Evolutionary conservation across 2,888 invertebrate genomes (phyloP).

Genomic region (Apoda limacodes): DNA sequence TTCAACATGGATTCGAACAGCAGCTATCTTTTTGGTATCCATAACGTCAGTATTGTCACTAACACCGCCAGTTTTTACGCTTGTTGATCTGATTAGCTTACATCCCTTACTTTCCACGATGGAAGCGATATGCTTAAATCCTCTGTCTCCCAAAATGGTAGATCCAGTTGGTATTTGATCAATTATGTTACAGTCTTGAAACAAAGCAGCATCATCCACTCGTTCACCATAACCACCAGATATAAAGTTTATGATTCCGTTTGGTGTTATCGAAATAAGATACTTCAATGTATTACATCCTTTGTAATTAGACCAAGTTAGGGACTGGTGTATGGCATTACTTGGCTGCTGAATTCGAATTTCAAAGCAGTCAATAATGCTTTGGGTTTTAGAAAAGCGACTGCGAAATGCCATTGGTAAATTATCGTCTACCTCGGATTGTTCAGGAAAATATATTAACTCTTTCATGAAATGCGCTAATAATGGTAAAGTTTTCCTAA

Average conservation of each 20-base stretch:
- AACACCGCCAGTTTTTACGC: constrained; percentile 1
- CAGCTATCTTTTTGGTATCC: constrained; percentile 7
- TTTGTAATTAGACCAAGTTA: constrained; percentile 25
- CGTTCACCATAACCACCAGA: constrained; percentile 29
- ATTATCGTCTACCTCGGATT: too few species aligned
- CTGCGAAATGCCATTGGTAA: too few species aligned
- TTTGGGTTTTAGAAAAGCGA: too few species aligned
- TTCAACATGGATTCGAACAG: constrained; percentile 5
- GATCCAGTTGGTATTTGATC: constrained; percentile 2
- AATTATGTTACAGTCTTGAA: constrained; percentile 13
- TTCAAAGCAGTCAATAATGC: constrained; percentile 29
- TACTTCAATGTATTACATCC: constrained; percentile 28
- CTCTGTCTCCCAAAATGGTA: constrained; percentile 2
- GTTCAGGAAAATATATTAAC: too few species aligned
- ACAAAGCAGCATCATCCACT: constrained; percentile 11
- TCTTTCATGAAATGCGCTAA: too few species aligned
- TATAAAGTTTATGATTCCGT: constrained; percentile 30
- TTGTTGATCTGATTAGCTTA: constrained; percentile 5
- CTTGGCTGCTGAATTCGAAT: constrained; percentile 25
- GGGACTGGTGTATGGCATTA: constrained; percentile 23
- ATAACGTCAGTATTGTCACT: constrained; percentile 4
- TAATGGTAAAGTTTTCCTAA: too few species aligned
- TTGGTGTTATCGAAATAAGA: constrained; percentile 25
- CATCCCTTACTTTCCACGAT: constrained; percentile 3
- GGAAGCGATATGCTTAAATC: constrained; percentile 5